Evolutionary conservation across 2,888 invertebrate species (phyloP), one percentile per base, ranked within the genome.

Genomic region (Napeogenes sylphis): DNA sequence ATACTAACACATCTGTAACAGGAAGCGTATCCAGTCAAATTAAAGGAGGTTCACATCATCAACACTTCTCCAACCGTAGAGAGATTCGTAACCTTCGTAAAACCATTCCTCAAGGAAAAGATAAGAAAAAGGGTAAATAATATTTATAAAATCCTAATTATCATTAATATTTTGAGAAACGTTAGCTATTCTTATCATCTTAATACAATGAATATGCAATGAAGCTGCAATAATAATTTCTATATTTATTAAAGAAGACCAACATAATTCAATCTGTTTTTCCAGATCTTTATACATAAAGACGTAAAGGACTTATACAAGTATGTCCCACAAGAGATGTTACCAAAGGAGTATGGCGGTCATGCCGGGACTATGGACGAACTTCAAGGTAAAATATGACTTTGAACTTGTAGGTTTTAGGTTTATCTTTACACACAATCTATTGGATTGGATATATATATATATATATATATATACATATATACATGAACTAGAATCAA

Each of bases 71-170:
- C 96, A 0, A 82, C 96, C 54, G 95, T 96, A 14, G 96, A 96
- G 75, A 94, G 95, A 58, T 96, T 96, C 71, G 92, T 96, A 67
- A 95, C 93, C 77, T 95, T 96, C 79, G 95, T 96, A 0, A 96
- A 95, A 77, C 96, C 96, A 0, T 95, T 96, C 86, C 88, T 97
- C 33, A 96, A 95, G 77, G 96, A 97, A 75, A 97, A 97, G 87
- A 95, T 96, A 66, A 92, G 94, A 71, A 94, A 94, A 80, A 92
- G 96, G 71, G 91, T 91, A 76, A 87, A 90, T 70, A 21, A 8
- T 46, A 6, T 45, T 38, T 53, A 13, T n/a, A 38, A 5, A 8
- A 46, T n/a, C 63, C 38, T 38, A 42, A 10, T 35, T 56, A 5
- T 45, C 33, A 12, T 13, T 38, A 38, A 55, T 35, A 53, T 10